Percentiles rank a stretch among this genome's conserved stretches.
Conservation (phyloP, 2,113 vertebrate species). For the Cryptomyrus ogoouensis region DNA sequence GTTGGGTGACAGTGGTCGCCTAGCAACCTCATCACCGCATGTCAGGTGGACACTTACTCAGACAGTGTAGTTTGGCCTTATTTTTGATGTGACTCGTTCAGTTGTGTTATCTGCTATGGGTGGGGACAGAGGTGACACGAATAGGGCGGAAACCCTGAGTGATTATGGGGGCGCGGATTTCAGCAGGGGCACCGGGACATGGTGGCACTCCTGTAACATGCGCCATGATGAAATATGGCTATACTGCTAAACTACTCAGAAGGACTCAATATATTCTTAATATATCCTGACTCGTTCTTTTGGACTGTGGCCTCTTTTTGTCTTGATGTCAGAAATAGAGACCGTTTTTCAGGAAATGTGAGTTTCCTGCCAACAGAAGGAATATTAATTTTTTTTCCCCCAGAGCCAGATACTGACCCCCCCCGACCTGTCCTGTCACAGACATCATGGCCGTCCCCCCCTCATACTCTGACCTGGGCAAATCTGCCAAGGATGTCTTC, state of each 20-base stretch:
- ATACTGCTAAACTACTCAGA: neutral
- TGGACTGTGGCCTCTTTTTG: neutral
- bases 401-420: neutral
- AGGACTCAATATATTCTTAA: neutral
- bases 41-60: neutral
- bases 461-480: constrained; percentile 82
- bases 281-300: neutral
- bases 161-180: neutral
- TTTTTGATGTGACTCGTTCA: neutral
- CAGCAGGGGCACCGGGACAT: neutral
- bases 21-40: neutral
- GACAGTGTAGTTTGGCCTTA: neutral
- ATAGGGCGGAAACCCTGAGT: neutral
- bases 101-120: neutral
- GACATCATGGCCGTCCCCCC: constrained; percentile 85
- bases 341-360: neutral
- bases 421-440: constrained; percentile 20
- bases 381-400: neutral
- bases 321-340: neutral
- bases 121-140: neutral
- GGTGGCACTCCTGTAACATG: neutral
- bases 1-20: neutral
- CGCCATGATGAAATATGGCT: neutral
- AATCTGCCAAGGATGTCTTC: constrained; percentile 85
- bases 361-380: neutral